Conservation (phyloP, 2,113 vertebrate species). For the Triplophysa tibetana region DNA sequence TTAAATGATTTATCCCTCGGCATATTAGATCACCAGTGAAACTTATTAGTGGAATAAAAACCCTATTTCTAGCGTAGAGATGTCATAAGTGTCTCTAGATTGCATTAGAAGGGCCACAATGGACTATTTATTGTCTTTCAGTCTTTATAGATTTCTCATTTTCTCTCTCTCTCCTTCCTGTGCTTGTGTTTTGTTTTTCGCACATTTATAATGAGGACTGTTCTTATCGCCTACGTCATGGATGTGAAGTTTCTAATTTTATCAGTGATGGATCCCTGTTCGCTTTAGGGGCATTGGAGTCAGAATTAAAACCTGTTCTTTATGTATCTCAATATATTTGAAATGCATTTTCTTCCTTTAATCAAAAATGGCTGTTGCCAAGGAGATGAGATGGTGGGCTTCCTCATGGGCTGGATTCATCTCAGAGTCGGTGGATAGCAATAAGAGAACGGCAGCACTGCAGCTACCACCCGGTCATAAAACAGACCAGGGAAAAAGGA, state of each 20-base stretch:
- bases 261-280: background rate
- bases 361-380: slow-evolving; percentile 51
- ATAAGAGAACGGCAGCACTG: slow-evolving; percentile 35
- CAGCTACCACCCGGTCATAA: slow-evolving; percentile 10
- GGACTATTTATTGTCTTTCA: background rate
- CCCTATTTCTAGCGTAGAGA: background rate
- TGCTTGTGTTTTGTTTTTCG: slow-evolving; percentile 5
- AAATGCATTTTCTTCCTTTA: slow-evolving; percentile 32
- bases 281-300: background rate
- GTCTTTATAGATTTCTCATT: background rate
- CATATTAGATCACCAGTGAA: background rate
- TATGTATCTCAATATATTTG: slow-evolving; percentile 17
- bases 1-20: too few species aligned
- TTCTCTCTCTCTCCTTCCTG: background rate
- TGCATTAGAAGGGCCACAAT: slow-evolving; percentile 13
- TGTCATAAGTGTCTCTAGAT: background rate
- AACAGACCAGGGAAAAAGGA: slow-evolving; percentile 1
- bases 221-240: background rate
- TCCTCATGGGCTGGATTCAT: slow-evolving; percentile 46
- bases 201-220: background rate
- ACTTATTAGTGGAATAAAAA: background rate
- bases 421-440: slow-evolving; percentile 38
- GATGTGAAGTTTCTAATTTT: background rate
- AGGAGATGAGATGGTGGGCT: slow-evolving; percentile 55
- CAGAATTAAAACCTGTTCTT: slow-evolving; percentile 13